A percentile compares a stretch with the other conserved stretches of the same genome.
Conservation (phyloP, 2,797 vertebrate genomes). For the Gymnoscopelus microlampas region DNA sequence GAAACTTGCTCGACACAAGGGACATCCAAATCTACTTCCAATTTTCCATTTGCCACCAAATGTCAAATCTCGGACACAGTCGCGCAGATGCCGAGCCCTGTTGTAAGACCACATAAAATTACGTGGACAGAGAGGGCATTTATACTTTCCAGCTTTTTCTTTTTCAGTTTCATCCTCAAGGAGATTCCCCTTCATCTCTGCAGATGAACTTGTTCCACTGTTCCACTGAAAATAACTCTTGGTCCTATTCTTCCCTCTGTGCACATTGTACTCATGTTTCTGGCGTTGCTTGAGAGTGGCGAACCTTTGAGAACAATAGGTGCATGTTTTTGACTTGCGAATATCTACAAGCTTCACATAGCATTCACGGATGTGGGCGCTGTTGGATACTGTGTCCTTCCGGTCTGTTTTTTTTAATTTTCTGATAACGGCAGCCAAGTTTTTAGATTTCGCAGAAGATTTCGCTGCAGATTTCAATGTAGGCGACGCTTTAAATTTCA, state of each 20-base stretch:
- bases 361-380: constrained; percentile 55
- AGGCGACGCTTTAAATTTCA: constrained; percentile 7
- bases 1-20: constrained; percentile 75
- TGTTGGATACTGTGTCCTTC: neutral
- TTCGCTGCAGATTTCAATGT: neutral
- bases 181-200: constrained; percentile 37
- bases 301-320: constrained; percentile 67
- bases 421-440: constrained; percentile 4
- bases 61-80: constrained; percentile 70
- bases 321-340: constrained; percentile 54
- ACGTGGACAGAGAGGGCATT: constrained; percentile 80
- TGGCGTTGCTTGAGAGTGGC: constrained; percentile 34
- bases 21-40: constrained; percentile 71
- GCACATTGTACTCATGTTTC: constrained; percentile 56
- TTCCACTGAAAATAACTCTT: neutral
- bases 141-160: constrained; percentile 48
- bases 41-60: constrained; percentile 58
- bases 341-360: constrained; percentile 80
- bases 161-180: constrained; percentile 36
- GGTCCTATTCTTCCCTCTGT: constrained; percentile 15
- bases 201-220: constrained; percentile 26
- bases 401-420: constrained; percentile 6
- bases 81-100: constrained; percentile 77
- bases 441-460: neutral
- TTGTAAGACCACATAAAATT: constrained; percentile 79